Evolutionary conservation across 2,113 vertebrate species (phyloP).

Genomic region (Odontophorus gujanensis): DNA sequence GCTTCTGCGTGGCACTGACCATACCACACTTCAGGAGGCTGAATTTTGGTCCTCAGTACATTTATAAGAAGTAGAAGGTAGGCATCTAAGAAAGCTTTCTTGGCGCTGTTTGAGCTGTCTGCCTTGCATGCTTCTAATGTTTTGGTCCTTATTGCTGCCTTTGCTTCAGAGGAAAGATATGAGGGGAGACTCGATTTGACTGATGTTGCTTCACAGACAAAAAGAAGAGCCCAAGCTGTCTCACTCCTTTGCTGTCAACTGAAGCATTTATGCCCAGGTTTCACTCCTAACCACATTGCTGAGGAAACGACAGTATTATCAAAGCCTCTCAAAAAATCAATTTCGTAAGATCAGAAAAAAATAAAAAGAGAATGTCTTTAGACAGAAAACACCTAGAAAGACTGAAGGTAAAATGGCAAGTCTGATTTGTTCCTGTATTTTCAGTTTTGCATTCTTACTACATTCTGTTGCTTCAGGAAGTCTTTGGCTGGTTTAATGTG

Average conservation of each 20-base stretch:
- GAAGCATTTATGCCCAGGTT: background rate
- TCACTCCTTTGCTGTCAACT: background rate
- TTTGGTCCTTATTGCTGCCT: background rate
- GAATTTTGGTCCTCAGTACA: background rate
- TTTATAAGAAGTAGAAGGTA: background rate
- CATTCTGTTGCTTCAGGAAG: background rate
- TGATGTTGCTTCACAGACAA: background rate
- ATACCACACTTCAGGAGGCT: background rate
- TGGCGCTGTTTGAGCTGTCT: background rate
- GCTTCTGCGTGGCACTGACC: background rate
- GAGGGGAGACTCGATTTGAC: fast-evolving
- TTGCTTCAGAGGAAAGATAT: background rate
- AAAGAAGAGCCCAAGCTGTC: background rate
- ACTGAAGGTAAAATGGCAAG: background rate
- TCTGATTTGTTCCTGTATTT: background rate
- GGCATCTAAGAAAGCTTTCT: background rate
- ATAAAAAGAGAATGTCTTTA: background rate
- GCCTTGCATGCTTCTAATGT: background rate
- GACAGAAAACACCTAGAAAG: background rate
- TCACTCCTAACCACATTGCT: background rate
- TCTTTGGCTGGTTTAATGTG: background rate
- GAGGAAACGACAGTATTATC: background rate
- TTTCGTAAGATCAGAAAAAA: background rate
- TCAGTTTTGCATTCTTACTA: background rate
- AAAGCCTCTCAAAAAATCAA: background rate